Evolutionary conservation across 2,888 invertebrate genomes (phyloP).

Genomic region (Pheosia gnoma): DNA sequence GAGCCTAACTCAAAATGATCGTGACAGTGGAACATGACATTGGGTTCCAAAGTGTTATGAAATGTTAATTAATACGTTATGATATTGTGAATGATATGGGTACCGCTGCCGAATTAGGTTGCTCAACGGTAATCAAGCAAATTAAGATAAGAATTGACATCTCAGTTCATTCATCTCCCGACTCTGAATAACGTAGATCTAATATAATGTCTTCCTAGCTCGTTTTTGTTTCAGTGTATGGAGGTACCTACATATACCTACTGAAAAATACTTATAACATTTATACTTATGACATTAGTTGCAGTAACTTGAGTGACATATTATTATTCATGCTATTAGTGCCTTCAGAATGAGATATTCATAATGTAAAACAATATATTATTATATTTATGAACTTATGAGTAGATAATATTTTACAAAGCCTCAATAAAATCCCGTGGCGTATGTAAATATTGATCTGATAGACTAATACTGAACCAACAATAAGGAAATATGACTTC

Average conservation of each 20-base stretch:
- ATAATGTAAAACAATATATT: no score
- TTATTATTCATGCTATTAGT: no score
- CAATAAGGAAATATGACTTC: constrained; percentile 52
- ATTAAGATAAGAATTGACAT: constrained; percentile 55
- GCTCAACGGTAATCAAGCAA: constrained; percentile 46
- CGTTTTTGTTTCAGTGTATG: no score
- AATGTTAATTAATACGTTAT: constrained; percentile 55
- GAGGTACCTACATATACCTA: no score
- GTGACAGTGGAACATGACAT: constrained; percentile 51
- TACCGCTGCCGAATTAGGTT: constrained; percentile 40
- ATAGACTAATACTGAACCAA: constrained; percentile 37
- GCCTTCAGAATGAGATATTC: no score
- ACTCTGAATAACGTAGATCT: neutral
- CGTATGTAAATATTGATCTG: neutral
- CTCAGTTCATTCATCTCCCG: constrained; percentile 39
- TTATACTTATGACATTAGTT: no score
- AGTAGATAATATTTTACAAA: neutral
- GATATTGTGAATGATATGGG: constrained; percentile 43
- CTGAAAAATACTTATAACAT: no score
- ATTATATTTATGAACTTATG: no score
- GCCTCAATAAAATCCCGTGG: neutral
- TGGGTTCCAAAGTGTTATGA: constrained; percentile 48
- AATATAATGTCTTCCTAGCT: neutral
- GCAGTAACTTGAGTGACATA: no score
- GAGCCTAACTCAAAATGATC: constrained; percentile 46